These are phyloP conservation scores for Spinibarbus caldwelli DNA, from an alignment of 2,797 vertebrate species.

Conservation along the genomic window DNA sequence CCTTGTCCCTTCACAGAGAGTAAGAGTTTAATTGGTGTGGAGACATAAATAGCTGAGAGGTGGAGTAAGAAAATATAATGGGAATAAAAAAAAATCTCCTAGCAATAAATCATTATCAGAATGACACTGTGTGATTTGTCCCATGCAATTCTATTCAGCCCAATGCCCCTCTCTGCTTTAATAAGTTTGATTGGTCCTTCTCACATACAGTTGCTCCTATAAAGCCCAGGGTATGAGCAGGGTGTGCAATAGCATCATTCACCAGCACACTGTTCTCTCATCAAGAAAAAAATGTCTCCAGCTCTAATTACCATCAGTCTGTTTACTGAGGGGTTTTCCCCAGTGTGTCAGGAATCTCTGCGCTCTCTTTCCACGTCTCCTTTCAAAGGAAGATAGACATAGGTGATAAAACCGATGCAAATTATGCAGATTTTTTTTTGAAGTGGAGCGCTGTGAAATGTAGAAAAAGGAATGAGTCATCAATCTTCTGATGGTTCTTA, in stretches of 20 bases:
- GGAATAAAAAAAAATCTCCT: constrained; percentile 43
- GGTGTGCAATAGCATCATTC: constrained; percentile 33
- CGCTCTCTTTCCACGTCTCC: constrained; percentile 9
- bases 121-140: constrained; percentile 59
- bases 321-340: constrained; percentile 48
- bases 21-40: constrained; percentile 63
- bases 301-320: constrained; percentile 52
- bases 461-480: constrained; percentile 53
- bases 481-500: constrained; percentile 46
- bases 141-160: constrained; percentile 36
- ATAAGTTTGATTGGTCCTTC: constrained; percentile 46
- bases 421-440: constrained; percentile 38
- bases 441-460: constrained; percentile 40
- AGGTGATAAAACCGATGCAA: constrained; percentile 39
- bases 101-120: constrained; percentile 60
- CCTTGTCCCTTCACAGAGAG: constrained; percentile 32
- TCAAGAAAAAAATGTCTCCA: constrained; percentile 53
- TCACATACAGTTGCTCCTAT: constrained; percentile 41
- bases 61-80: constrained; percentile 36
- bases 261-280: constrained; percentile 54
- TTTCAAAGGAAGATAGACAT: constrained; percentile 39
- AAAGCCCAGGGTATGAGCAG: constrained; percentile 46
- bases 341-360: constrained; percentile 37
- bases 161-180: constrained; percentile 36
- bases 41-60: constrained; percentile 56